Evolutionary conservation across 2,113 vertebrate species (phyloP), one percentile per base, ranked within the genome.

Genomic region (Ammodramus savannarum): DNA sequence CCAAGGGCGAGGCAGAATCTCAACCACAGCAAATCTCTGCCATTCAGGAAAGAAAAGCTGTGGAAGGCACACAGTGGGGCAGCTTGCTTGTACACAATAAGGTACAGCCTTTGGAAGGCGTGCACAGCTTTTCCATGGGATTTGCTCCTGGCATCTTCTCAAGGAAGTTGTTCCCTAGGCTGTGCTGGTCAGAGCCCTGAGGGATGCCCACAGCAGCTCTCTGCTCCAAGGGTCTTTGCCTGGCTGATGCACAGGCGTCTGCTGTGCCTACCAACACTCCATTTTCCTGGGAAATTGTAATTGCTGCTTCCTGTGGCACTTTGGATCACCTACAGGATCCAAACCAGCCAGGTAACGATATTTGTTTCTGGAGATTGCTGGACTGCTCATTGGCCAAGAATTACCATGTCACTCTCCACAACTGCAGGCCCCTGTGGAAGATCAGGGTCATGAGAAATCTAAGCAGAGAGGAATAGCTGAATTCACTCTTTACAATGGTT

Each of bases 391-490:
- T n/a, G 76, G 39, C 79, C 71, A 61, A 25, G 44, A 82, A 55
- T 86, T 48, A 44, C 39, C 57, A 26, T 62, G 85, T 83, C 57
- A 22, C 57, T 92, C 86, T 67, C 61, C 73, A 36, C 67, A 73
- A 51, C 61, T 79, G 73, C 61, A 61, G 73, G 58, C 29, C 75
- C 43, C 65, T 41, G 36, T 9, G 44, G 82, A 94, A 94, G 65
- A 91, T 32, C 41, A 88, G 82, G 91, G 91, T 90, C 78, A 95
- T 91, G 92, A 95, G 94, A 96, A 96, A 90, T 71, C 65, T 39
- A 89, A 81, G 87, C 62, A 55, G 65, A 78, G 57, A 77, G 41
- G 51, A 90, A 96, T 83, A 85, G 87, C 82, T 95, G 66, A 93
- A 92, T 77, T 90, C 76, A 82, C 48, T 75, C 85, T 79, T 87